Evolutionary conservation across 2,888 invertebrate species (phyloP).

Genomic region (Dryocosmus kuriphilus): DNA sequence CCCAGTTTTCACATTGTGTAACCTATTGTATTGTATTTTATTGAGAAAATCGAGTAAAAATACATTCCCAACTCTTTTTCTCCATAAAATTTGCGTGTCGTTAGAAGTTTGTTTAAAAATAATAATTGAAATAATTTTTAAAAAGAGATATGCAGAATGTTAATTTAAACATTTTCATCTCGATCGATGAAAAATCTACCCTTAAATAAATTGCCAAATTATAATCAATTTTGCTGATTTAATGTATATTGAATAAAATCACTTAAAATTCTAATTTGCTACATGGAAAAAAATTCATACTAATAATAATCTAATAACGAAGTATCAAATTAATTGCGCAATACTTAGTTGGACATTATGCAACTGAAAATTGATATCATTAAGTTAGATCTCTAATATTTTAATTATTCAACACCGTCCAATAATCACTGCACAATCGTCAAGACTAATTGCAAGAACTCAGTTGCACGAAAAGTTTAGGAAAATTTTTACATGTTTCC

Average conservation of each 20-base stretch:
- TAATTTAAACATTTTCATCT: background rate
- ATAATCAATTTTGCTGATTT: background rate
- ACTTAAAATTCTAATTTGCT: background rate
- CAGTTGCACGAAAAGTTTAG: background rate
- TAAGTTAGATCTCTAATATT: constrained; percentile 4
- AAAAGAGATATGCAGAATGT: too few relatives aligned
- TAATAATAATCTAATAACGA: background rate
- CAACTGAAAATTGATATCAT: constrained; percentile 32
- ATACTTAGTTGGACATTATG: background rate
- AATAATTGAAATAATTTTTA: too few relatives aligned
- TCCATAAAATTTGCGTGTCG: too few relatives aligned
- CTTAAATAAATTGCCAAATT: background rate
- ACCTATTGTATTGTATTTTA: too few relatives aligned
- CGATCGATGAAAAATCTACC: background rate
- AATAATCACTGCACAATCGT: background rate
- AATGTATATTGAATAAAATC: background rate
- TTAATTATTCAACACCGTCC: constrained; percentile 12
- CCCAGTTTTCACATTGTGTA: too few relatives aligned
- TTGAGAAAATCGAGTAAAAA: too few relatives aligned
- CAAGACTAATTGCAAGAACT: background rate
- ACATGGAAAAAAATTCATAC: background rate
- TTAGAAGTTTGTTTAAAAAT: too few relatives aligned
- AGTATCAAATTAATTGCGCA: constrained; percentile 2
- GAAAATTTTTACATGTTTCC: background rate
- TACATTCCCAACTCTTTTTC: too few relatives aligned